A percentile compares a stretch with the other conserved stretches of the same genome.
phyloP scores from a whole-genome alignment of 2,797 vertebrate species.

The Clarias platycephalus region DNA sequence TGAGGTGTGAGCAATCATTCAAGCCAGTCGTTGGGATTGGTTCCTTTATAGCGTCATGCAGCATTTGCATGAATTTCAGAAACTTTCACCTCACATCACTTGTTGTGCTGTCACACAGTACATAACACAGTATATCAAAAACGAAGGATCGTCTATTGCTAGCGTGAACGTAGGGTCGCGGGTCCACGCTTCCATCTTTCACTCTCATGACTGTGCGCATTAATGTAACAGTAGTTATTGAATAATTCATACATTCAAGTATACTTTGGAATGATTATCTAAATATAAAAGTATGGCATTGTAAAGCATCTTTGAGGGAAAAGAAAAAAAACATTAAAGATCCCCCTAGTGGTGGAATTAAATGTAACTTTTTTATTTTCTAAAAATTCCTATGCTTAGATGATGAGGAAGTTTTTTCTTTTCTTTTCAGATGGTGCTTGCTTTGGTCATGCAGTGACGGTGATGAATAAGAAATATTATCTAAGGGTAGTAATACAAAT shows the following conservation, averaged over 20 bases:
- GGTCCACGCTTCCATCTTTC: neutral
- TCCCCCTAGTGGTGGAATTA: neutral
- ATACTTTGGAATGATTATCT: neutral
- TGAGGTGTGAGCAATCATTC: neutral
- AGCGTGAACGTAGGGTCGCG: neutral
- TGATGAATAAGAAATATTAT: constrained; percentile 8
- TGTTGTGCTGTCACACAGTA: neutral
- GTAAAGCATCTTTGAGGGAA: neutral
- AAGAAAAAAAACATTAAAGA: neutral
- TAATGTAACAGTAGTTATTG: neutral
- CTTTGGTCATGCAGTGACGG: neutral
- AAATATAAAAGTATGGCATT: neutral
- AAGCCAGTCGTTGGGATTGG: neutral
- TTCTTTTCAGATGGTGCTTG: neutral
- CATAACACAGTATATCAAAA: neutral
- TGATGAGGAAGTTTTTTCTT: neutral
- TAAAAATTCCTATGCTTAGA: neutral
- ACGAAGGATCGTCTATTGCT: neutral
- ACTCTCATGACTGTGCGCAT: neutral
- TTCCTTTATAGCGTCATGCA: neutral
- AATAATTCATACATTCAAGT: neutral
- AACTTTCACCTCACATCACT: constrained; percentile 3
- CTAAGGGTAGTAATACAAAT: constrained; percentile 57
- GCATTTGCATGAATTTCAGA: neutral
- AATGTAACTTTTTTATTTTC: neutral